Base-by-base conservation (phyloP, 2,888 invertebrate genomes). In the Coenonympha glycerion region DNA sequence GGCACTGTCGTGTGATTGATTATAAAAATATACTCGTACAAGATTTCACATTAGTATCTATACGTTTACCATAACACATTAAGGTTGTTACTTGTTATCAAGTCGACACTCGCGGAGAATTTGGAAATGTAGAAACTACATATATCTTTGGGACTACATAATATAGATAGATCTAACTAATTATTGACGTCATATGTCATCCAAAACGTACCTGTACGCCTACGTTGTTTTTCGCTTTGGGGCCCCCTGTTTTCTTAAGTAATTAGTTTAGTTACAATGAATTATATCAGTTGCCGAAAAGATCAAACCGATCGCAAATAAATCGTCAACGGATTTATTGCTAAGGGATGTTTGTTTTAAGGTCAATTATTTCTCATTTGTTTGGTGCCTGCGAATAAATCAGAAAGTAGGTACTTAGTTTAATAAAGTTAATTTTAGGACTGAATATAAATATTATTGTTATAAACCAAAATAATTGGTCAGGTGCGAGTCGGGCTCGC, bases 271-370 rank as follows among this genome's bases (percentile, higher is more conserved):
- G 13, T 31, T n/a, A 31, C 13, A 8, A n/a, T 11, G 13, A 30
- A 16, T 16, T 9, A 9, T 9, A 30, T 6, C 21, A 26, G 11
- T n/a, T 11, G 36, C n/a, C 18, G 22, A 34, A 34, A 36, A 34
- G 45, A 45, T 45, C 45, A 45, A 45, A 45, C 24, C 22, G 15
- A 24, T 26, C 19, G n/a, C 9, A 36, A 24, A 36, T 45, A 45
- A 31, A 34, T 24, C 45, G 45, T 18, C 45, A 45, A 45, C 16
- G 24, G 45, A 45, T 45, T 45, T 26, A 45, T 45, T 34, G 45
- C 34, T 26, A 45, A 45, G 45, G 34, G 45, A 45, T 45, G 36
- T 45, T 45, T 45, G n/a, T 33, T 44, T 33, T 44, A 33, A 22
- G 44, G 44, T 33, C 13, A 24, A 11, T 30, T 41, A n/a, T n/a